Conservation (phyloP, 1,140 invertebrate genomes). For the Dendroctonus valens region DNA sequence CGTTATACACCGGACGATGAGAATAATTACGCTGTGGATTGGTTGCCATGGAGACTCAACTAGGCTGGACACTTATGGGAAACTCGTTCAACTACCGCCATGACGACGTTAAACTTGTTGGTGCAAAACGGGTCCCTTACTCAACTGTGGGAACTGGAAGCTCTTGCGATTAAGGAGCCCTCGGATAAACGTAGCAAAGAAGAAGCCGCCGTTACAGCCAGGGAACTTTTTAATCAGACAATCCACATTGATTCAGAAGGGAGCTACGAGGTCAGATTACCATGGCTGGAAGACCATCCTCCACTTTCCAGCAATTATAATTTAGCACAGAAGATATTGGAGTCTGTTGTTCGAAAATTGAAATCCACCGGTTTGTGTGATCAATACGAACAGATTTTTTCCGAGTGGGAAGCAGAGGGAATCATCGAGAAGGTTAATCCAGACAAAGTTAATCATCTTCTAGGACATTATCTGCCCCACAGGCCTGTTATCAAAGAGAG, state of each 20-base stretch:
- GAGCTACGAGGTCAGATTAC: conserved; percentile 17
- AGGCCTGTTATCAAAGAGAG: too few species aligned
- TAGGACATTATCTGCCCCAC: conserved; percentile 36
- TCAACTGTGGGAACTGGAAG: conserved; percentile 7
- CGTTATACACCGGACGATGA: too few species aligned
- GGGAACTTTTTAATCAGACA: conserved; percentile 14
- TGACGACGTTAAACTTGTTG: conserved; percentile 8
- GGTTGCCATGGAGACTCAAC: too few species aligned
- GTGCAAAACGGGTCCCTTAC: conserved; percentile 1
- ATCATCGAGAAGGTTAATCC: conserved; percentile 31
- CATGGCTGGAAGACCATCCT: conserved; percentile 2
- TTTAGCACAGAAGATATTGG: conserved; percentile 25
- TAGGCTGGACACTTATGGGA: too few species aligned
- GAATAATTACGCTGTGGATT: too few species aligned
- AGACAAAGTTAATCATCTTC: not conserved
- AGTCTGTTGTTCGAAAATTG: conserved; percentile 16
- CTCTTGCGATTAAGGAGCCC: conserved; percentile 1
- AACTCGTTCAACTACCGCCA: too few species aligned
- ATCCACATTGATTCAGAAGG: conserved; percentile 9
- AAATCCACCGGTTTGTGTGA: conserved; percentile 7
- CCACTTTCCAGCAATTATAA: conserved; percentile 4
- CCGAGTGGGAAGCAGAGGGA: conserved; percentile 33
- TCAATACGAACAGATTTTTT: conserved; percentile 23
- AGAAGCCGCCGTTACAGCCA: not conserved
- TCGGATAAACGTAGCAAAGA: not conserved